These are phyloP conservation scores for Pyxicephalus adspersus DNA, from an alignment of 2,113 vertebrate genomes.

Conservation along the genomic window DNA sequence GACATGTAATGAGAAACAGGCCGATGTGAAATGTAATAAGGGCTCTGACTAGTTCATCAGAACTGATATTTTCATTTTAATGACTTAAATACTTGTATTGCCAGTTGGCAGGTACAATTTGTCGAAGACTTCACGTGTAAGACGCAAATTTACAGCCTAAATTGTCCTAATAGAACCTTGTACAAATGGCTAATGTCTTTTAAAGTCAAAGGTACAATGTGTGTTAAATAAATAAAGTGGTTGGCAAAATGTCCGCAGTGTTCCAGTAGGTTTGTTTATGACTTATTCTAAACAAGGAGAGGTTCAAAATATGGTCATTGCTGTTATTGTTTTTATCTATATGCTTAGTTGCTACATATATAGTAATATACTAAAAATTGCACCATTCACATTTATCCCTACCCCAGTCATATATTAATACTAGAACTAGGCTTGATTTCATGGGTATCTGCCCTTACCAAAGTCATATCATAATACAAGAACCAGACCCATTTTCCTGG, in stretches of 20 bases:
- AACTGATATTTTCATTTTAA: conserved; percentile 50
- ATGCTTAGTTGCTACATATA: no score
- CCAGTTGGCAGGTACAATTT: conserved; percentile 34
- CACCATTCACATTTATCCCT: no score
- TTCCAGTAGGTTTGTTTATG: no score
- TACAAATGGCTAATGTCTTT: conserved; percentile 35
- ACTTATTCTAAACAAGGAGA: no score
- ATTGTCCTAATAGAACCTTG: conserved; percentile 22
- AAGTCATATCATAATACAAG: no score
- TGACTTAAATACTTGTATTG: conserved; percentile 24
- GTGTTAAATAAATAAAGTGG: background rate
- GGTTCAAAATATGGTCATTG: no score
- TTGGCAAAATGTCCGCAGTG: background rate
- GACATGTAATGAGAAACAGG: conserved; percentile 59
- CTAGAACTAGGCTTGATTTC: no score
- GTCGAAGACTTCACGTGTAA: conserved; percentile 32
- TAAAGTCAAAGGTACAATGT: conserved; percentile 21
- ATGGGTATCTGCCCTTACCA: no score
- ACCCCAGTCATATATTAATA: no score
- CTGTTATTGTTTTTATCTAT: no score
- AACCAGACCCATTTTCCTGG: no score
- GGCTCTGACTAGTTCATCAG: conserved; percentile 54
- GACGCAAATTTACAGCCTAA: conserved; percentile 34
- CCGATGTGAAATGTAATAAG: conserved; percentile 57
- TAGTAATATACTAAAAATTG: no score